Conservation (phyloP, 1,140 invertebrate species). For the Psix sp. region DNA sequence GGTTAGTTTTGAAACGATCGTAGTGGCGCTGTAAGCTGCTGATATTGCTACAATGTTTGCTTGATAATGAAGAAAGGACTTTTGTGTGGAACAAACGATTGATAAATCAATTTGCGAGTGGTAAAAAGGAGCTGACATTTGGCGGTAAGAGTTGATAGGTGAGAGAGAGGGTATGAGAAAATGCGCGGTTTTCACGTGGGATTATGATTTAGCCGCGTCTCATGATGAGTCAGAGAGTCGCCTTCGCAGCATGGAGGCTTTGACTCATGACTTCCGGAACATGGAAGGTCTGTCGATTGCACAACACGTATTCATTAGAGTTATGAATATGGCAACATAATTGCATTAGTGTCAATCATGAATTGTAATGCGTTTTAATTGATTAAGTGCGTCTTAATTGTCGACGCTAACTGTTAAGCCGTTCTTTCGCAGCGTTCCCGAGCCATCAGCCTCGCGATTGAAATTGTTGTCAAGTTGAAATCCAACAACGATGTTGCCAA, state of each 20-base stretch:
- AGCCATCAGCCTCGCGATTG: too few relatives aligned
- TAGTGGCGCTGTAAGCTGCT: too few relatives aligned
- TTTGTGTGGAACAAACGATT: slow-evolving; percentile 7
- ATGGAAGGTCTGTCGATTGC: slow-evolving; percentile 53
- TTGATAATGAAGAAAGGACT: too few relatives aligned
- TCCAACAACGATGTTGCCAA: too few relatives aligned
- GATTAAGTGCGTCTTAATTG: background rate
- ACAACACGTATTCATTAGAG: slow-evolving; percentile 38
- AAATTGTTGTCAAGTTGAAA: too few relatives aligned
- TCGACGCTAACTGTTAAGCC: background rate
- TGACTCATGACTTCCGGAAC: slow-evolving; percentile 57
- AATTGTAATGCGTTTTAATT: slow-evolving; percentile 22
- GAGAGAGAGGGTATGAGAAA: slow-evolving; percentile 14
- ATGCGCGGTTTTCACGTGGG: slow-evolving; percentile 40
- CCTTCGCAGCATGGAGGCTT: slow-evolving; percentile 44
- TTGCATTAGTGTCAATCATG: slow-evolving; percentile 36
- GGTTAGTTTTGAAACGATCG: too few relatives aligned
- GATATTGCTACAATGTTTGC: too few relatives aligned
- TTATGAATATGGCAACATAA: slow-evolving; percentile 41
- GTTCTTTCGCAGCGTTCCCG: too few relatives aligned
- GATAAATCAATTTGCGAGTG: slow-evolving; percentile 17
- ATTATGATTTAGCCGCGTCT: slow-evolving; percentile 40
- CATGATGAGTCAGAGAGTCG: slow-evolving; percentile 50
- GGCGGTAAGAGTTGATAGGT: slow-evolving; percentile 10
- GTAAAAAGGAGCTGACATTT: background rate